Conservation (phyloP, 1,140 invertebrate species). For the Dendroctonus ponderosae region DNA sequence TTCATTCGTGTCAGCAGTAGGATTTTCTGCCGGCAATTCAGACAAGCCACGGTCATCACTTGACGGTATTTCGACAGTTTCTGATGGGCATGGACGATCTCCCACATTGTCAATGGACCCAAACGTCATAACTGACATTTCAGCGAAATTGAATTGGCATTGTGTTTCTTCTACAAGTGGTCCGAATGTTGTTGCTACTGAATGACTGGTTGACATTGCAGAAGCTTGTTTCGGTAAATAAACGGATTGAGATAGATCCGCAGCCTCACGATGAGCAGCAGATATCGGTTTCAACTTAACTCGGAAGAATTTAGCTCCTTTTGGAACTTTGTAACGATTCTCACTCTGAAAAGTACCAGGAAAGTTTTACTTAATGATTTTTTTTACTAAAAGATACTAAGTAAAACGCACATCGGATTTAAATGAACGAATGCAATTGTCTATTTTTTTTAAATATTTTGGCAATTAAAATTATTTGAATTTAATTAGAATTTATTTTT, state of each 20-base stretch:
- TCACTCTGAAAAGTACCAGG: slow-evolving; percentile 62
- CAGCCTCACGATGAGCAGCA: slow-evolving; percentile 25
- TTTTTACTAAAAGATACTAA: not conserved
- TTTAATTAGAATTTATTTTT: too few species aligned
- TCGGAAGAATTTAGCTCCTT: slow-evolving; percentile 89
- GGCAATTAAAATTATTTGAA: too few species aligned
- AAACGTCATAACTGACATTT: too few species aligned
- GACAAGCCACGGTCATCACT: too few species aligned
- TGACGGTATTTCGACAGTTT: too few species aligned
- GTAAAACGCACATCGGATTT: too few species aligned
- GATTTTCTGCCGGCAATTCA: too few species aligned
- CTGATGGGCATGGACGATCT: not conserved
- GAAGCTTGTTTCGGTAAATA: slow-evolving; percentile 10
- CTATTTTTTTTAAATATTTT: too few species aligned
- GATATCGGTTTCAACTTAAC: slow-evolving; percentile 72
- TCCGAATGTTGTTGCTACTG: slow-evolving; percentile 22
- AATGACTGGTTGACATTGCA: slow-evolving; percentile 37
- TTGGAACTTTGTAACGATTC: slow-evolving; percentile 86
- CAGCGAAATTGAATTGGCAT: not conserved
- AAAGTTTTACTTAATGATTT: not conserved
- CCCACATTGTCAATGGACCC: not conserved
- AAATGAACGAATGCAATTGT: too few species aligned
- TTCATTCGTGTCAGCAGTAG: not conserved
- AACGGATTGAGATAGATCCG: slow-evolving; percentile 19
- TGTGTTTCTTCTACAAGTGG: slow-evolving; percentile 21